Base-by-base conservation (phyloP, 2,888 invertebrate species). In the Nomada flava region DNA sequence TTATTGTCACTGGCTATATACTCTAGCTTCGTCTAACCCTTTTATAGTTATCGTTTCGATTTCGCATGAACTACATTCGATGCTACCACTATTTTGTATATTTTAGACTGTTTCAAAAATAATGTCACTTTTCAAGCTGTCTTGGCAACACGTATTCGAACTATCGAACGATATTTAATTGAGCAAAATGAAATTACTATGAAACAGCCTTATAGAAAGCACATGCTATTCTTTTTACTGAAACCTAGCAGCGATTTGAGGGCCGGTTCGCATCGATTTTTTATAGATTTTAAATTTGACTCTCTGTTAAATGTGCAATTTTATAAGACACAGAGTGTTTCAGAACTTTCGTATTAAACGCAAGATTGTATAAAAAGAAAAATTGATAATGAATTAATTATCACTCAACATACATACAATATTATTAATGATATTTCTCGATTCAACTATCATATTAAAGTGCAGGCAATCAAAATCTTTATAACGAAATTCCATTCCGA, bases 151-250 rank as follows among this genome's bases (percentile, higher is more conserved):
- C n/a, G 9, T 20, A 57, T 23, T 23, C 23, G 23, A 1, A 23
- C 13, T 23, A 57, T 57, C 26, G 4, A 44, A n/a, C n/a, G 3
- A 36, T 29, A 2, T 23, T 18, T 42, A 42, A 47, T 15, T 47
- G 15, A 47, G 15, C 20, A 36, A 64, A 57, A 77, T 65, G 36
- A 59, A 44, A 65, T 76, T 65, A 52, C 72, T n/a, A 36, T 65
- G 73, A 77, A 83, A 53, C 65, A 73, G 62, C 50, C 52, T 73
- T 52, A 59, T n/a, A 29, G 53, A 50, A 83, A 83, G 83, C 83
- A 71, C 83, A 83, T 83, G 83, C 83, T 44, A 70, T 52, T 71
- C 11, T 78, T 60, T 57, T 36, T 78, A 63, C 57, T 23, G 23
- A 11, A 71, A 74, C 68, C 71, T 67, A 71, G 50, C 65, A 75